Base-by-base conservation (phyloP, 92 coral and sea anemone species). In the Scolanthus callimorphus region DNA sequence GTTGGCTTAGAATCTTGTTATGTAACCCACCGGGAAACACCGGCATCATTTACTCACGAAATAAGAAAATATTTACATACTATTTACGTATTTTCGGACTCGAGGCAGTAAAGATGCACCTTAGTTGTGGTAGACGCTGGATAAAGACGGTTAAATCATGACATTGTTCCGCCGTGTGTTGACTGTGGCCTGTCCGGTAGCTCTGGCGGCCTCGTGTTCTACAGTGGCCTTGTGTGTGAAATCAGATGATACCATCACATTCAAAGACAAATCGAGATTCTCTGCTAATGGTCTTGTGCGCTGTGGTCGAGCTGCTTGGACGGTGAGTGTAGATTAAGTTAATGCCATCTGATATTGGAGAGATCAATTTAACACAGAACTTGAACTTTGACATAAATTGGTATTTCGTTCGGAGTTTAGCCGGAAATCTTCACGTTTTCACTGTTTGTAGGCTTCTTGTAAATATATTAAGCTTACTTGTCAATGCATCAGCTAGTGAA, bases 231-330 rank as follows among this genome's bases (percentile, higher is more conserved):
- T 68, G 3, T 68, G 65, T 39, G 12, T 30, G 34, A 17, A 22
- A 17, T 27, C 39, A 20, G 37, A 61, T 11, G 47, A 57, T 2
- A 20, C 37, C 19, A 4, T 52, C 23, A 44, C 39, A 20, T 55
- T 68, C 34, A 68, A 57, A 25, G 57, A 13, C 3, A 63, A 69
- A 34, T 73, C 83, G 22, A 63, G 37, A 46, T 29, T 61, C 20
- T 67, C 83, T 51, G 75, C 83, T 19, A 82, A 58, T 82, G 96
- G 82, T 2, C 17, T 83, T 20, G 90, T 88, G 15, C 51, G 96
- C 25, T 81, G 82, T 64, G 89, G 78, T 31, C 59, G 90, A 37
- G 82, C 96, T 0, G 90, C 82, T 39, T 43, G 43, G 23, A 65
- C 84, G 58, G 96, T 88, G 46, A 67, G 86, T 51, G 0, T 3